Evolutionary conservation across 2,888 invertebrate genomes (phyloP).

Genomic region (Portevinia maculata): DNA sequence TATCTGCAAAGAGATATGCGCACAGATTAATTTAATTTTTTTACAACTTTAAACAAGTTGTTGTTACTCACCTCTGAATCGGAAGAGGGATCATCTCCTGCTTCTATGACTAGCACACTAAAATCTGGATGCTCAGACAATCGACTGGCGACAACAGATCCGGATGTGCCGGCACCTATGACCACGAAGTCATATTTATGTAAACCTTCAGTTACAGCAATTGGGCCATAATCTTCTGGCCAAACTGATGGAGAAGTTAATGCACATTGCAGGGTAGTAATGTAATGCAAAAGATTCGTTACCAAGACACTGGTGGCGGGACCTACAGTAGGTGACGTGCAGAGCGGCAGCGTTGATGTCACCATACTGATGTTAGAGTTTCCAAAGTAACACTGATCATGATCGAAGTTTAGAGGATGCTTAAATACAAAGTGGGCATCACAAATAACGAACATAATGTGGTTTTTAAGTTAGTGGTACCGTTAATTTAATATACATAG

Average conservation of each 20-base stretch:
- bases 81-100: constrained; percentile 83
- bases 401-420: too few species aligned
- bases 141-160: constrained; percentile 83
- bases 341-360: background rate
- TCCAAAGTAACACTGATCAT: too few species aligned
- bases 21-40: too few species aligned
- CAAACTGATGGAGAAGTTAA: constrained; percentile 84
- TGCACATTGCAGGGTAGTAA: constrained; percentile 85
- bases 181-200: constrained; percentile 82
- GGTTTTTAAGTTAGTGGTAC: too few species aligned
- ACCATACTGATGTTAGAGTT: too few species aligned
- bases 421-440: too few species aligned
- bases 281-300: constrained; percentile 82
- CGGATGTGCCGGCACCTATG: constrained; percentile 84
- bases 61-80: constrained; percentile 79
- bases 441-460: too few species aligned
- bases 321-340: constrained; percentile 18
- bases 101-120: constrained; percentile 83
- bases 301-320: constrained; percentile 15
- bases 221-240: constrained; percentile 83
- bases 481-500: too few species aligned
- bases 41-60: too few species aligned
- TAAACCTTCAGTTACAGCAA: constrained; percentile 78
- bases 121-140: constrained; percentile 82
- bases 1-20: constrained; percentile 72